Evolutionary conservation across 2,797 vertebrate species (phyloP), one percentile per base, ranked within the genome.

Genomic region (Brachymystax lenok): DNA sequence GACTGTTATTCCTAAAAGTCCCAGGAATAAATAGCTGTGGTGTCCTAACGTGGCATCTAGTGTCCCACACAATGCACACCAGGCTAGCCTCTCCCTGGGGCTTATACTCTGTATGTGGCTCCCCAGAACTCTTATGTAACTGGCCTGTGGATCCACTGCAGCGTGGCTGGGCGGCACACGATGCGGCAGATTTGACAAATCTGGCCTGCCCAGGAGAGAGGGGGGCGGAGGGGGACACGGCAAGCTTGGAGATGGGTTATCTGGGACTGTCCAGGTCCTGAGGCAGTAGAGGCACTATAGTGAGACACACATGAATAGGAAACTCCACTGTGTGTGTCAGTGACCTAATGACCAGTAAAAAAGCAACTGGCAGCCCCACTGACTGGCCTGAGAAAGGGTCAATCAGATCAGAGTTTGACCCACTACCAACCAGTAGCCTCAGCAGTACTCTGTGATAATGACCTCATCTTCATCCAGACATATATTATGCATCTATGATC

Each of bases 121-220:
- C 52, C 19, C 75, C 69, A 71, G 19, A 52, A 77, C 71, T 77
- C 68, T 83, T 80, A 79, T 73, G 72, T 73, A 83, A 83, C 35
- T 64, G 68, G 6, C 56, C 59, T 74, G 75, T 74, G 69, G 50
- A 51, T 21, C 81, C 73, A 77, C 75, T 78, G 82, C 76, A 67
- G 79, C 66, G 69, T 77, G 56, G 14, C 56, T 67, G 35, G 50
- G 24, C 24, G 50, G 51, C 54, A 77, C 73, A 75, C 46, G 68
- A 73, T 77, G 70, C 54, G 1, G 71, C 71, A 79, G 74, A 54
- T 5, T 73, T 71, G 68, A 30, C 67, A 14, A 19, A 27, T 66
- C 13, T 16, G 6, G 5, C 40, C 46, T 71, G 46, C 40, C 14
- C 8, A 6, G 8, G 50, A 21, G 16, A 54, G 46, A 17, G 12